Base-by-base conservation (phyloP, 1,140 invertebrate species). In the Heterodera carotae region DNA sequence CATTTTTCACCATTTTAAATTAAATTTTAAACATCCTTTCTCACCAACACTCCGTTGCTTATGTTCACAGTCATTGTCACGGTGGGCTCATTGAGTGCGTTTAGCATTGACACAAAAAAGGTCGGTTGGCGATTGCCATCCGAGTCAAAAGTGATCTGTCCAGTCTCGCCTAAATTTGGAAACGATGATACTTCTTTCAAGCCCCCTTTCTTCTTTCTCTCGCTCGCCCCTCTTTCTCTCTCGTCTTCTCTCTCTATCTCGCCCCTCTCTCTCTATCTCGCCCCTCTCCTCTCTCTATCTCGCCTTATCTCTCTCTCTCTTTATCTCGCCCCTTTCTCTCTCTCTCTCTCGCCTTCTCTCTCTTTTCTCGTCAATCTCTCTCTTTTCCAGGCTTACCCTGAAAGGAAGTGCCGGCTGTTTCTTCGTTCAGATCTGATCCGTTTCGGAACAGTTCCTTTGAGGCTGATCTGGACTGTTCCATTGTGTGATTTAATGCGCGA, bases 81-180 rank as follows among this genome's bases (percentile, higher is more conserved):
- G 27, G 62, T 69, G 0, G 76, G 72, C 34, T 22, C 53, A 59
- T 83, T 74, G 2, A 25, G n/a, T 8, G 31, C 7, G 70, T 76
- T 64, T 27, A 82, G 70, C 4, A 34, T 71, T 2, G 74, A 72
- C 1, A 79, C 75, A 43, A 68, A 76, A 59, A 82, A 83, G 43
- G 76, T 64, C n/a, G 81, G 81, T 29, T 72, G 69, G 62, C 81
- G 53, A 12, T 81, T 82, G 3, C 81, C 81, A 62, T 76, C 76
- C 64, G 78, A 27, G 48, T 75, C 69, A 25, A 83, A 75, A 6
- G 31, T 68, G 29, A 82, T 76, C 27, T 4, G 31, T 4, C 81
- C 81, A 7, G 81, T 83, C 39, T 79, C 77, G 8, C 81, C 27
- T 18, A 29, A 66, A 8, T 62, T 62, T n/a, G n/a, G n/a, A n/a